Conservation (phyloP, 2,888 invertebrate species). For the Drosophila mimica region DNA sequence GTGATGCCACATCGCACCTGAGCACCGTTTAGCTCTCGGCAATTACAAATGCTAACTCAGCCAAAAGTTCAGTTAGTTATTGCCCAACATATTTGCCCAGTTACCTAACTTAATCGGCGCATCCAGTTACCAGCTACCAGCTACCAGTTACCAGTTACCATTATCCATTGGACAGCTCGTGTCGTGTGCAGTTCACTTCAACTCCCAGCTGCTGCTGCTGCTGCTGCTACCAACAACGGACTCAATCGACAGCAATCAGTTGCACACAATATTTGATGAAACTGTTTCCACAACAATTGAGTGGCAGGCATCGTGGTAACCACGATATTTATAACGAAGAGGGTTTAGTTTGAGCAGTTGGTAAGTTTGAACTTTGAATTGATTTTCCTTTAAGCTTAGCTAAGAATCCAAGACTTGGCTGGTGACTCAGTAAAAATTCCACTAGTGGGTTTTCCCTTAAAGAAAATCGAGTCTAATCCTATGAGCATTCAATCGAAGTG, state of each 20-base stretch:
- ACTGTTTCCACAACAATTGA: neutral
- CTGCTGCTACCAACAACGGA: neutral
- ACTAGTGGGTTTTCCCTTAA: neutral
- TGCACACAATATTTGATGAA: neutral
- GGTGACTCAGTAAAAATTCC: conserved; percentile 3
- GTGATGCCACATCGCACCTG: conserved; percentile 42
- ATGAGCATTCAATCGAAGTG: neutral
- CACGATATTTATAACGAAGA: neutral
- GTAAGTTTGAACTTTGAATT: conserved; percentile 9
- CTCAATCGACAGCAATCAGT: conserved; percentile 5
- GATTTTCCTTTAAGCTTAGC: neutral
- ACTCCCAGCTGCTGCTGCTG: neutral
- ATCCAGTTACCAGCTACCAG: conserved; percentile 15
- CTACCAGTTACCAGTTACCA: conserved; percentile 17
- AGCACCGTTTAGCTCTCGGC: conserved; percentile 11
- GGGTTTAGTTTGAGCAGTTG: neutral
- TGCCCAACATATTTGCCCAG: conserved; percentile 11
- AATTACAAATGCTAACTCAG: conserved; percentile 45
- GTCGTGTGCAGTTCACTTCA: conserved; percentile 7
- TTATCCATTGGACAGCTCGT: conserved; percentile 25
- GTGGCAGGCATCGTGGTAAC: neutral
- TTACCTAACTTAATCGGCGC: conserved; percentile 10
- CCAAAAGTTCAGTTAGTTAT: conserved; percentile 21
- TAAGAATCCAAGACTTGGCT: neutral
- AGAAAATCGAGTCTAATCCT: neutral